Percentiles rank a stretch among this genome's conserved stretches.
These are phyloP conservation scores for Channallabes apus DNA, from an alignment of 2,797 vertebrate genomes.

Conservation along the genomic window DNA sequence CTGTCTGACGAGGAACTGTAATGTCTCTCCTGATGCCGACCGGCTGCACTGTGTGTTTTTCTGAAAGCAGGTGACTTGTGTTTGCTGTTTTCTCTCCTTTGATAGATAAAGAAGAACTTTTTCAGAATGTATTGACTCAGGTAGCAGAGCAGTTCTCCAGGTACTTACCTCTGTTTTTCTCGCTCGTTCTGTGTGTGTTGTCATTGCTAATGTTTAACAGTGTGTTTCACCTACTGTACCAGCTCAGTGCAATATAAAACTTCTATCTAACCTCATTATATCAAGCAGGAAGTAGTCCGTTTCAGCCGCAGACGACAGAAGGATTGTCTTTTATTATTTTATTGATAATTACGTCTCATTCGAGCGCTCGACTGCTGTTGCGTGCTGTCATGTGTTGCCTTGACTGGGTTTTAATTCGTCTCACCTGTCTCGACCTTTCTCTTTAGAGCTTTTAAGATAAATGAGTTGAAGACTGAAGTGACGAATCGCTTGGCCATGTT, in stretches of 20 bases:
- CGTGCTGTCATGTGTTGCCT: background rate
- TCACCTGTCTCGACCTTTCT: conserved; percentile 34
- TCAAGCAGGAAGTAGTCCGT: background rate
- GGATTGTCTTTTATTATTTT: background rate
- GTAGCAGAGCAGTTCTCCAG: conserved; percentile 89
- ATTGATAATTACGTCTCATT: no score
- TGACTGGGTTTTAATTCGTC: background rate
- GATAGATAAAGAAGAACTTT: conserved; percentile 90
- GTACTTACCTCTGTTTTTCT: conserved; percentile 63
- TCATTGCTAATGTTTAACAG: conserved; percentile 29
- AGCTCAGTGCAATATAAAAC: background rate
- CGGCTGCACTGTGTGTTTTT: background rate
- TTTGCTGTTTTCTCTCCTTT: conserved; percentile 45
- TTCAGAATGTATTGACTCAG: conserved; percentile 86
- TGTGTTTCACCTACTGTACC: background rate
- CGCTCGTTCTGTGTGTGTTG: background rate
- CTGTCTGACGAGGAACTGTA: background rate
- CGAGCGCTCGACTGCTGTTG: no score
- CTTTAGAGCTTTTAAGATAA: conserved; percentile 88
- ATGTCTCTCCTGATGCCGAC: background rate
- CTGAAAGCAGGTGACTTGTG: conserved; percentile 12
- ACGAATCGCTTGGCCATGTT: conserved; percentile 86
- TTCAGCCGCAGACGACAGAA: background rate
- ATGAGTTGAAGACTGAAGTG: conserved; percentile 90
- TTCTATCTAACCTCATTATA: background rate